Conservation (phyloP, 2,113 vertebrate species). For the Proteles cristata region DNA sequence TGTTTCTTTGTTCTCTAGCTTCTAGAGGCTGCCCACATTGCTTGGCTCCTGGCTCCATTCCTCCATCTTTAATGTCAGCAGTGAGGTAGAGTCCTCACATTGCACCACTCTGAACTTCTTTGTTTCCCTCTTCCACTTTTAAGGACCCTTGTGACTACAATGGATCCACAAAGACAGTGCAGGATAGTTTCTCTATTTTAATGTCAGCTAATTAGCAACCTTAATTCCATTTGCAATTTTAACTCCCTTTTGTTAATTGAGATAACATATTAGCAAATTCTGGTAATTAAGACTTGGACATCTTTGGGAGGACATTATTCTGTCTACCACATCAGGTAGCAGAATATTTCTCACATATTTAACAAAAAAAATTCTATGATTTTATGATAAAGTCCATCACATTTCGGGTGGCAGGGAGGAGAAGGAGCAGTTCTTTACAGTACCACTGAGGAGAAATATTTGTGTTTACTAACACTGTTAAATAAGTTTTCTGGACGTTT, state of each 20-base stretch:
- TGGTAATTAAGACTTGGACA: background rate
- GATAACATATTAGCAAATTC: background rate
- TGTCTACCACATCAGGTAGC: background rate
- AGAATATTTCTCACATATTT: conserved; percentile 19
- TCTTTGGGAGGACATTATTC: background rate
- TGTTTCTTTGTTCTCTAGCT: background rate
- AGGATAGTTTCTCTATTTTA: background rate
- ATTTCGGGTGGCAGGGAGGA: background rate
- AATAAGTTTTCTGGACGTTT: background rate
- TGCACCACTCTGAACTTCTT: background rate
- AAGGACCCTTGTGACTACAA: background rate
- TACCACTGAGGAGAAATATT: background rate
- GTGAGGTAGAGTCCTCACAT: background rate
- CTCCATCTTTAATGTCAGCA: background rate
- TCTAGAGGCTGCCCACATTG: background rate
- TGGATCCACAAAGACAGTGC: background rate
- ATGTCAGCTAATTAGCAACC: background rate
- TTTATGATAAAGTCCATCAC: background rate
- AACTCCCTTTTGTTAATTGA: background rate
- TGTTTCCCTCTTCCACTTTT: background rate
- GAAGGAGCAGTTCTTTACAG: background rate
- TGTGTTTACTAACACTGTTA: background rate
- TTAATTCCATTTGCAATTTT: background rate
- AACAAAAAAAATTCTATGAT: background rate
- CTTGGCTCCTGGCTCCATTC: background rate